phyloP scores from a whole-genome alignment of 2,888 invertebrate species.

The Laspeyria flexula region DNA sequence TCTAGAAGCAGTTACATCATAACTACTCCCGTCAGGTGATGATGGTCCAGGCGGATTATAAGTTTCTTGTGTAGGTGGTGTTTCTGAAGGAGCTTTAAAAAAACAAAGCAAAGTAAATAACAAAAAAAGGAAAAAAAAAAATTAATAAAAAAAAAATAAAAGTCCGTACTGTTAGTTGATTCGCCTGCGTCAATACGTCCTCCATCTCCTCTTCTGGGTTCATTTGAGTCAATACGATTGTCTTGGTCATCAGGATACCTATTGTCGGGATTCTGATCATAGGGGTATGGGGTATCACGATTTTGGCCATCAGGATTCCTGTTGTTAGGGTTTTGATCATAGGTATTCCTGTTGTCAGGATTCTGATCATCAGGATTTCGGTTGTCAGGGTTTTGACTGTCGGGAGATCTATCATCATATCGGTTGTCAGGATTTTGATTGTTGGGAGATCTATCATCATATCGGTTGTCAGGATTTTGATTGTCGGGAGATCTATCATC shows the following conservation, averaged over 20 bases:
- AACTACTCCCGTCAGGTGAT: no score
- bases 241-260: not conserved
- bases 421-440: not conserved
- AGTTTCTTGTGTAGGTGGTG: not conserved
- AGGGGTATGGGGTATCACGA: no score
- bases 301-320: no score
- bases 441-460: not conserved
- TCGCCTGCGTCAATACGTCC: not conserved
- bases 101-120: slow-evolving; percentile 20
- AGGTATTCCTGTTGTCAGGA: not conserved
- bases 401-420: no score
- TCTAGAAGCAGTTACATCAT: no score
- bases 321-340: not conserved
- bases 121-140: slow-evolving; percentile 20
- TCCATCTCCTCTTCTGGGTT: not conserved
- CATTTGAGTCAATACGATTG: not conserved
- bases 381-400: not conserved
- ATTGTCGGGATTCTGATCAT: not conserved
- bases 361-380: not conserved
- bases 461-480: no score
- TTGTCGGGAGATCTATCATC: no score
- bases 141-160: not conserved
- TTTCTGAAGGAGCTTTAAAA: slow-evolving; percentile 7
- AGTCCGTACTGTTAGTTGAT: not conserved
- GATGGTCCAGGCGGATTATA: not conserved